phyloP scores from a whole-genome alignment of 2,113 vertebrate species.

The Pomatostomus ruficeps region DNA sequence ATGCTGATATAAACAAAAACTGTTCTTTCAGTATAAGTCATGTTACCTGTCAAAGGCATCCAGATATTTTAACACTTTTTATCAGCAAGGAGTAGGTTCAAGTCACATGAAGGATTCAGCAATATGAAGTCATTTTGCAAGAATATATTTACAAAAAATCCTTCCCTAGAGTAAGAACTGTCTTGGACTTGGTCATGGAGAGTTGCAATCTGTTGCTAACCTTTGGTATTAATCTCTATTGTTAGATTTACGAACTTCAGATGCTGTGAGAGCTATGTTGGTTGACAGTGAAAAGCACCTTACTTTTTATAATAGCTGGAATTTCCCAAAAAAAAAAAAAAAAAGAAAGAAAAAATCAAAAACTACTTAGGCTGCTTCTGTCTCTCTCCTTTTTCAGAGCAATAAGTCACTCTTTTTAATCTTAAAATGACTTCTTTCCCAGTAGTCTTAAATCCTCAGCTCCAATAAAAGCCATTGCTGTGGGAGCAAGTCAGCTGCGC shows the following conservation, averaged over 20 bases:
- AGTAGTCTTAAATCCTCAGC: not conserved
- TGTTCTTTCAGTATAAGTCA: not conserved
- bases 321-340: not conserved
- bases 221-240: not conserved
- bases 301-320: constrained; percentile 1
- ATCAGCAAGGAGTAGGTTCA: not conserved
- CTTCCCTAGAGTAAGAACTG: not conserved
- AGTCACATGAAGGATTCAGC: not conserved
- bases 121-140: not conserved
- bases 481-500: not conserved
- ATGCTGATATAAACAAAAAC: not conserved
- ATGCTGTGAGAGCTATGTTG: not conserved
- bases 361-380: not conserved
- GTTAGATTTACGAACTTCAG: not conserved
- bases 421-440: not conserved
- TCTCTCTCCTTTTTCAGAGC: not conserved
- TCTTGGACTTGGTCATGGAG: not conserved
- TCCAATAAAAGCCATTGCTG: not conserved
- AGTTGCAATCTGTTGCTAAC: not conserved
- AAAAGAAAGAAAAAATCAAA: rapidly evolving
- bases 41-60: not conserved
- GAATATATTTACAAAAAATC: not conserved
- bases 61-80: not conserved
- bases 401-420: not conserved
- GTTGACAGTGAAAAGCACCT: not conserved